Evolutionary conservation across 2,888 invertebrate species (phyloP).

Genomic region (Tetropium fuscum): DNA sequence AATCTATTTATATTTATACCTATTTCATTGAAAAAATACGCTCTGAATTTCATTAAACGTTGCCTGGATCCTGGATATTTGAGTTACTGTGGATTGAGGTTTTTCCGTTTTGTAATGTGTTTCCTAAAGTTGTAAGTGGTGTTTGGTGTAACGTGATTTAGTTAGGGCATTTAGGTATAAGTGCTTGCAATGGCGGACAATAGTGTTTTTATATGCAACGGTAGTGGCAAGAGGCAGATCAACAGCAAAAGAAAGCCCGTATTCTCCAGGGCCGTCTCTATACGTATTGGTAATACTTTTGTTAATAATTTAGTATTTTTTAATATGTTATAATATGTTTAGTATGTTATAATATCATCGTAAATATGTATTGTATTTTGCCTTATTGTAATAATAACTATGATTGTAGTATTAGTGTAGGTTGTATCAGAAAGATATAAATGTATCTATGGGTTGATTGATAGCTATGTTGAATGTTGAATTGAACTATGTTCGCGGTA

Average conservation of each 20-base stretch:
- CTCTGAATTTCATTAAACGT: conserved; percentile 3
- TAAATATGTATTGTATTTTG: no score
- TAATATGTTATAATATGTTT: no score
- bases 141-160: not conserved
- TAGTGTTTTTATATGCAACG: not conserved
- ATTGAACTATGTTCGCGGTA: no score
- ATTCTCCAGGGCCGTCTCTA: conserved; percentile 28
- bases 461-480: no score
- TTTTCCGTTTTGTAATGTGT: not conserved
- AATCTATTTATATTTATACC: conserved; percentile 1
- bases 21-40: conserved; percentile 13
- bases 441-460: no score
- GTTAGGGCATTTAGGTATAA: not conserved
- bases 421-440: no score
- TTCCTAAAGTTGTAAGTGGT: not conserved
- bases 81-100: no score
- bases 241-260: conserved; percentile 18
- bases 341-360: no score
- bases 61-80: no score
- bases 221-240: conserved; percentile 7
- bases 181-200: no score
- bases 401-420: no score
- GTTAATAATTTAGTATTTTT: not conserved
- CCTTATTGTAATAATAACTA: no score
- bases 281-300: conserved; percentile 32